Evolutionary conservation across 2,888 invertebrate genomes (phyloP).

Genomic region (Platypus cylindrus): DNA sequence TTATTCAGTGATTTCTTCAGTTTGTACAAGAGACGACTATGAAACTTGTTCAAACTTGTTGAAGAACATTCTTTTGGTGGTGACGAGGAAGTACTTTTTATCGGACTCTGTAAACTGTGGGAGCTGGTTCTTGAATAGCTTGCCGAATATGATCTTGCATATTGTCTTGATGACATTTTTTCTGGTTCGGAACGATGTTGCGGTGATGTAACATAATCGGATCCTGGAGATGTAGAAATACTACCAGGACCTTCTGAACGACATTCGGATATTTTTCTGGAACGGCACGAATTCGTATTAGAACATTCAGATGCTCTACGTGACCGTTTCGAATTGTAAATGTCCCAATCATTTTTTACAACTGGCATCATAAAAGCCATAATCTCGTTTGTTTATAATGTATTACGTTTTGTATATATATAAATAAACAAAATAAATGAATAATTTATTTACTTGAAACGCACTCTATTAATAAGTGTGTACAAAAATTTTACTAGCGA

Average conservation of each 20-base stretch:
- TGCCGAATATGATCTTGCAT: constrained; percentile 34
- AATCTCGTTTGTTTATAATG: constrained; percentile 13
- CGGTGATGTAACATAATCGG: constrained; percentile 42
- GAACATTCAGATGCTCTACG: constrained; percentile 66
- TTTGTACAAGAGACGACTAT: constrained; percentile 67
- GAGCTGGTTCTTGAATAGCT: constrained; percentile 45
- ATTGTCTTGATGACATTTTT: constrained; percentile 49
- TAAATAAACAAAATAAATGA: constrained; percentile 5
- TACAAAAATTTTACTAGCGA: no score
- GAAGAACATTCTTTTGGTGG: constrained; percentile 48
- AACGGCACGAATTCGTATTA: constrained; percentile 46
- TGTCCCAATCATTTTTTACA: constrained; percentile 86
- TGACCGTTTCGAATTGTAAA: constrained; percentile 72
- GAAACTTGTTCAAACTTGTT: constrained; percentile 61
- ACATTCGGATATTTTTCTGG: constrained; percentile 61
- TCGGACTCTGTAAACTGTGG: constrained; percentile 50
- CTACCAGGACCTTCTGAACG: constrained; percentile 58
- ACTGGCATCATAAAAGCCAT: constrained; percentile 97
- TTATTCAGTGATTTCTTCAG: constrained; percentile 59
- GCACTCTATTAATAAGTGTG: constrained; percentile 1
- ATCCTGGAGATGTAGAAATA: constrained; percentile 51
- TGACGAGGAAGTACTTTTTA: constrained; percentile 52
- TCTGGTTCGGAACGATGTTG: constrained; percentile 53
- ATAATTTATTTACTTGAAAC: no score
- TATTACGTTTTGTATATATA: constrained; percentile 8